Base-by-base conservation (phyloP, 2,113 vertebrate genomes). In the Connochaetes taurinus region DNA sequence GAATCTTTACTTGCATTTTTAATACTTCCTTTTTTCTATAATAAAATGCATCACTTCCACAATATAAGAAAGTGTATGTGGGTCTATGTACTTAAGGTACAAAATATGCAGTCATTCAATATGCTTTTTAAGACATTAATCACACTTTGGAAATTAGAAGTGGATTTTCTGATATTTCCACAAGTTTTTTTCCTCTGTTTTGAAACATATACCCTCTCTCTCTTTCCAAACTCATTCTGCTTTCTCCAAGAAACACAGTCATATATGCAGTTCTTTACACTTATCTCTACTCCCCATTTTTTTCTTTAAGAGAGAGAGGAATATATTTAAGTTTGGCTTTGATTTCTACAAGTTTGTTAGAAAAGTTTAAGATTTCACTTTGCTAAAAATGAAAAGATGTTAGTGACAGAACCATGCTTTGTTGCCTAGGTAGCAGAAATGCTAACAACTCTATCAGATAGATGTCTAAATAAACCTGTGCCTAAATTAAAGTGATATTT, bases 361-460 rank as follows among this genome's bases (percentile, higher is more conserved):
- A 94, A 95, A 80, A 92, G 74, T 95, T 97, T 90, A 83, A 94
- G 62, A 74, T 81, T 95, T 97, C 64, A 85, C 33, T 95, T 94
- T 45, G 84, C 92, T 95, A 95, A 96, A 97, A 96, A 95, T 97
- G 90, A 97, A 88, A 90, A 60, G 84, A 96, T 94, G 58, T 82
- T 84, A 90, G 90, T 80, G 87, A 58, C 60, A 94, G 74, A 87
- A 29, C 3, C 87, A 43, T 64, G 93, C 53, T 92, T 95, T 95
- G 95, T 98, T 97, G 92, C 97, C 94, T 97, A 97, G 96, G 96
- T 94, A 98, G 92, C 97, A 97, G 94, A 95, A 85, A 78, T 85
- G 80, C 43, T 80, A 76, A 91, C 67, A 27, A 76, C 67, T 62
- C 83, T 67, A 85, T 96, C 81, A 90, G 91, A 97, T 64, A 91